Evolutionary conservation across 2,888 invertebrate species (phyloP).

Genomic region (Sycophila texana): DNA sequence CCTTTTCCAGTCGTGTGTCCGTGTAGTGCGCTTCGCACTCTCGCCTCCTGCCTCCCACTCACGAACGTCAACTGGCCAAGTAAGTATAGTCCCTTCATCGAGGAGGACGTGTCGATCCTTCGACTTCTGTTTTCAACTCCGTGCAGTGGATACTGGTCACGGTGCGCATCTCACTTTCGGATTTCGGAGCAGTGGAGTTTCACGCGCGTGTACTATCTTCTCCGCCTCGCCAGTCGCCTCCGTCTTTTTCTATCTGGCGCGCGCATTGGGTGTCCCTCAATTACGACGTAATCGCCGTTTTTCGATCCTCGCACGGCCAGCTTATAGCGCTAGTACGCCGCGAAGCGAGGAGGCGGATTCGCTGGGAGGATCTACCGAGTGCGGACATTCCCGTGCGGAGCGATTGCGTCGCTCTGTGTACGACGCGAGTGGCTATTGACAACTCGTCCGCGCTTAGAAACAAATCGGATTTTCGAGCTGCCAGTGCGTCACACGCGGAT

Average conservation of each 20-base stretch:
- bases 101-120: conserved; percentile 12
- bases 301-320: conserved; percentile 23
- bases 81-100: neutral
- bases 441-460: conserved; percentile 3
- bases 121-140: neutral
- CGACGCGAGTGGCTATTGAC: neutral
- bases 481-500: conserved; percentile 16
- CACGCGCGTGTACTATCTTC: conserved; percentile 10
- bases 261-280: conserved; percentile 24
- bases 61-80: neutral
- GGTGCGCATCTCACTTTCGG: neutral
- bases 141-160: no score
- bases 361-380: conserved; percentile 24
- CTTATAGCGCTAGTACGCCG: neutral
- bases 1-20: neutral
- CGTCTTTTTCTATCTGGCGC: neutral
- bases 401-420: conserved; percentile 6
- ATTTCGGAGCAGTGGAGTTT: neutral
- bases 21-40: neutral
- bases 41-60: neutral
- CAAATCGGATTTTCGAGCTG: conserved; percentile 25
- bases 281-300: conserved; percentile 50
- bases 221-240: conserved; percentile 6
- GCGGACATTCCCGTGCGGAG: neutral
- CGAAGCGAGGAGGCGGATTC: neutral